Conservation (phyloP, 2,888 invertebrate species). For the Hypena proboscidalis region DNA sequence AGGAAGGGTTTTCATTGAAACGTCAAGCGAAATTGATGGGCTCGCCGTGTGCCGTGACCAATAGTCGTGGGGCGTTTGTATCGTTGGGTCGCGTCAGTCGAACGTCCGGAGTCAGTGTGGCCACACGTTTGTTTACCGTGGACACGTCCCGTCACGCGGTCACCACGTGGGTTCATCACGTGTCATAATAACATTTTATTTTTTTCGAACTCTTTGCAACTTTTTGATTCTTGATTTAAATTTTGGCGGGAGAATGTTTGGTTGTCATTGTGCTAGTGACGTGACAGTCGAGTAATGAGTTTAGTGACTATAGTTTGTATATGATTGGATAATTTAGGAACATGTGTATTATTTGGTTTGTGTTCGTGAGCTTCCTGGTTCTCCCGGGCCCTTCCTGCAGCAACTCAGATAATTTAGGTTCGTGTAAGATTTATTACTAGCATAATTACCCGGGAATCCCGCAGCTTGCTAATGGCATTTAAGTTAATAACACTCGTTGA, state of each 20-base stretch:
- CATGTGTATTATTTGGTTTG: slow-evolving; percentile 55
- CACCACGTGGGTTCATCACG: slow-evolving; percentile 57
- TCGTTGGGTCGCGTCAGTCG: slow-evolving; percentile 70
- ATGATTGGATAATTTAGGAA: slow-evolving; percentile 43
- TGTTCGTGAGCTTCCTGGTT: slow-evolving; percentile 64
- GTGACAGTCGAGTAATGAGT: slow-evolving; percentile 19
- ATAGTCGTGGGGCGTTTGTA: slow-evolving; percentile 75
- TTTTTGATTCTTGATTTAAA: slow-evolving; percentile 27
- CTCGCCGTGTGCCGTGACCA: slow-evolving; percentile 77
- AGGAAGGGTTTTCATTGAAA: slow-evolving; percentile 80
- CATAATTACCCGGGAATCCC: slow-evolving; percentile 59
- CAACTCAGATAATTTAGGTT: slow-evolving; percentile 80
- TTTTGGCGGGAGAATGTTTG: slow-evolving; percentile 19
- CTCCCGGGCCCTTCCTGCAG: slow-evolving; percentile 70
- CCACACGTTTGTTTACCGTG: slow-evolving; percentile 74
- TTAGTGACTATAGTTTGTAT: slow-evolving; percentile 17
- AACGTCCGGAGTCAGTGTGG: slow-evolving; percentile 76
- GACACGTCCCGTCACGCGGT: slow-evolving; percentile 66
- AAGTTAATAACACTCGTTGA: slow-evolving; percentile 55
- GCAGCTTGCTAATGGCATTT: slow-evolving; percentile 58
- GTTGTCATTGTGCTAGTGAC: slow-evolving; percentile 32
- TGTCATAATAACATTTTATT: slow-evolving; percentile 55
- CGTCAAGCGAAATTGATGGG: slow-evolving; percentile 82
- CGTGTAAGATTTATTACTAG: slow-evolving; percentile 65
- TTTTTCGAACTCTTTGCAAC: slow-evolving; percentile 19